These are phyloP conservation scores for Synanthedon formicaeformis DNA, from an alignment of 2,888 invertebrate genomes.

Conservation along the genomic window DNA sequence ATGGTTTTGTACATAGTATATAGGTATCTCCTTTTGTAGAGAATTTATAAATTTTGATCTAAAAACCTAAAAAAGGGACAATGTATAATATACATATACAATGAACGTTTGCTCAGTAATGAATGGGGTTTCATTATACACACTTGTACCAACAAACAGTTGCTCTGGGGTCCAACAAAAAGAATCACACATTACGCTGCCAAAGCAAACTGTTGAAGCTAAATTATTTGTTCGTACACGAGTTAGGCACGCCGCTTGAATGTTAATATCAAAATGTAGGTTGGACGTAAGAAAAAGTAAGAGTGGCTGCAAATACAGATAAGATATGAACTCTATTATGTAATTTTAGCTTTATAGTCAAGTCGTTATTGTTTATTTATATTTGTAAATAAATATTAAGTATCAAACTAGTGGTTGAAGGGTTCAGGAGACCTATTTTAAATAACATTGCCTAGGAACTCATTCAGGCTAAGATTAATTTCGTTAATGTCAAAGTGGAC, in stretches of 20 bases:
- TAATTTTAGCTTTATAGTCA: no score
- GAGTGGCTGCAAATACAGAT: background rate
- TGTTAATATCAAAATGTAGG: background rate
- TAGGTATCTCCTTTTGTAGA: no score
- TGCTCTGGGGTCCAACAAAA: background rate
- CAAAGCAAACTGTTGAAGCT: conserved; percentile 2
- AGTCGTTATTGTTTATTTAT: no score
- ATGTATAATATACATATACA: no score
- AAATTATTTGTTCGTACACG: conserved; percentile 1
- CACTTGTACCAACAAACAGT: background rate
- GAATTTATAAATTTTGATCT: no score
- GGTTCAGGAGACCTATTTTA: no score
- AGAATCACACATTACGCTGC: conserved; percentile 3
- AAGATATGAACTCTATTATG: background rate
- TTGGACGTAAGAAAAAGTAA: background rate
- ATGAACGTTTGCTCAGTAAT: no score
- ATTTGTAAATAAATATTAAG: no score
- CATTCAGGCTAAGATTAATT: conserved; percentile 11
- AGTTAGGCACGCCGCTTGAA: background rate
- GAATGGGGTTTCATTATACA: background rate
- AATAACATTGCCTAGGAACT: background rate
- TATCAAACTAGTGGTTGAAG: no score
- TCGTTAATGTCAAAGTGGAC: conserved; percentile 10
- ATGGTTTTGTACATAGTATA: no score
- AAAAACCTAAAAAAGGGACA: no score